Evolutionary conservation across 1,140 invertebrate genomes (phyloP).

Genomic region (Theocolax elegans): DNA sequence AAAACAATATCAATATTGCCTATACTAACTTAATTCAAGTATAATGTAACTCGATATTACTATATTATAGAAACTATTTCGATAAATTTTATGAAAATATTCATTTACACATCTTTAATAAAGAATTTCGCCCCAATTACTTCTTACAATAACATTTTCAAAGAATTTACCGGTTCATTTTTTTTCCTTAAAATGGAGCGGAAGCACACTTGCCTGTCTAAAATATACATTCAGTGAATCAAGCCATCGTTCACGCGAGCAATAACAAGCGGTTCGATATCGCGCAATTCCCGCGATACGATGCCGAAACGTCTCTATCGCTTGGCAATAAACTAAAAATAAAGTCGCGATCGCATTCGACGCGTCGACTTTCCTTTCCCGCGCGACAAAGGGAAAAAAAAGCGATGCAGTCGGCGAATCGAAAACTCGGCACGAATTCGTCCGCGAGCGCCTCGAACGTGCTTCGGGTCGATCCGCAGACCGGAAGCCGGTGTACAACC

Average conservation of each 20-base stretch:
- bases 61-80: no score
- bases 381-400: slow-evolving; percentile 17
- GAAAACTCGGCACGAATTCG: slow-evolving; percentile 17
- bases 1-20: no score
- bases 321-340: slow-evolving; percentile 11
- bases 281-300: slow-evolving; percentile 16
- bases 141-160: no score
- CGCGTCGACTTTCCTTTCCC: neutral
- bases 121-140: no score
- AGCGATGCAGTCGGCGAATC: neutral
- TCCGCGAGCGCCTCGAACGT: neutral
- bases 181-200: neutral
- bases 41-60: no score
- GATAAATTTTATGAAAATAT: no score
- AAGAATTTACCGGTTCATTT: slow-evolving; percentile 6
- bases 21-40: no score
- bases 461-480: neutral
- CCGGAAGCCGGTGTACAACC: slow-evolving; percentile 21
- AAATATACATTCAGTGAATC: no score
- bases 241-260: no score
- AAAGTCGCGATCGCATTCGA: neutral
- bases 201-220: no score
- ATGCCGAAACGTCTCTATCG: slow-evolving; percentile 30
- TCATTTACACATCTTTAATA: no score
- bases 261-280: neutral